Evolutionary conservation across 2,888 invertebrate species (phyloP), one percentile per base, ranked within the genome.

Genomic region (Sphinx pinastri): DNA sequence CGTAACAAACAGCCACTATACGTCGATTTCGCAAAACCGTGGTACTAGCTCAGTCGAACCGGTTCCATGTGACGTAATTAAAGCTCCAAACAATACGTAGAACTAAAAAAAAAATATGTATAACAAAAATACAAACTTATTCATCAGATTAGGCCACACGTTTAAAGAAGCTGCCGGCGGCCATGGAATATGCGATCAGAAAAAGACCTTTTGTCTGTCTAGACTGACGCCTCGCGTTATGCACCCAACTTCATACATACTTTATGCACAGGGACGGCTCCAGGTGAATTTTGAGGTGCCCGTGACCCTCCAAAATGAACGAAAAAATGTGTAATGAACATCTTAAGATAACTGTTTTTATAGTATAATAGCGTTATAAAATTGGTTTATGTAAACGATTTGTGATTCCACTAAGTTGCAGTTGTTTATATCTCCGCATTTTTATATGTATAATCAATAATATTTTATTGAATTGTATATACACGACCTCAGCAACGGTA

Each of bases 211-310:
- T 47, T 45, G 10, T 55, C 19, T 47, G 16, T 16, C 60, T 60
- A 60, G 45, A 45, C 60, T 60, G 60, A 45, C 60, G 60, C 60
- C 45, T 60, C 45, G n/a, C 16, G 38, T 47, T 47, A 16, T 60
- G 16, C 45, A 45, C 60, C 60, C 5, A 47, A 12, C 10, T 60
- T 60, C 16, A 8, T 60, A 16, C n/a, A 45, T 16, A 57, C 13
- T 38, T 7, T 6, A 12, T 16, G 10, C n/a, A 47, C 16, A 60
- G 45, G 16, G 45, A 11, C 10, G 45, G 14, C 31, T 59, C 11
- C n/a, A 38, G n/a, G 10, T 14, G 38, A n/a, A 3, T 4, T 1
- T 16, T 60, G 45, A 55, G 16, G 16, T 4, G 16, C 6, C 47
- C 45, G 12, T 2, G 12, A 60, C 45, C 60, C 11, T 25, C 45